Base-by-base conservation (phyloP, 1,140 invertebrate genomes). In the Drosophila bocqueti region DNA sequence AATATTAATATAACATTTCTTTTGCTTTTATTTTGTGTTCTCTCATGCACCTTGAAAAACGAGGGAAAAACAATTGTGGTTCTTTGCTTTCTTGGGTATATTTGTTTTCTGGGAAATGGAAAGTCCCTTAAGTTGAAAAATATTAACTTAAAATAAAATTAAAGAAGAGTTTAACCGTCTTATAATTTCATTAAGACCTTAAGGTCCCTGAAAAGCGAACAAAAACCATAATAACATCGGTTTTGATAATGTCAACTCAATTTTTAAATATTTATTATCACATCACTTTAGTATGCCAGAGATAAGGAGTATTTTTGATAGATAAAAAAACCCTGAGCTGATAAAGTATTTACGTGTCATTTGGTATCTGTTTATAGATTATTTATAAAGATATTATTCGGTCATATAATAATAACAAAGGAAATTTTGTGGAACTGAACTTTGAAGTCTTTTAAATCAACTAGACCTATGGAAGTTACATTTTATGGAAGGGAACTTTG, bases 1-100 rank as follows among this genome's bases (percentile, higher is more conserved):
- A 92, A 92, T 92, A 92, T 92, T 89, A 92, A 92, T 90, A 84
- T 86, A 86, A 86, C 83, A 85, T 90, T 90, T 90, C 72, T 85
- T 72, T 83, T 36, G 21, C 60, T 65, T 67, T 24, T 16, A 3
- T 36, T 36, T 36, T 36, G 10, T 29, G 10, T 59, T 21, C 50
- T 42, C 54, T 67, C 36, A 38, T 69, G 67, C 67, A 68, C 64
- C 63, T 71, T 68, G 63, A 71, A 71, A 57, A 64, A 21, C 21
- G 18, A 13, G 29, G 36, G 21, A 40, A 71, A 49, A 38, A 71
- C 67, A 55, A 68, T 71, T 71, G 64, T 68, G 34, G 6, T 8
- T 24, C 16, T 2, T 16, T 0, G 8, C 16, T 40, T 55, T 15
- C 36, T 18, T 18, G 38, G 63, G 67, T 21, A 38, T 45, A 67